phyloP scores from a whole-genome alignment of 1,140 invertebrate genomes.

The Lordiphosa clarofinis region DNA sequence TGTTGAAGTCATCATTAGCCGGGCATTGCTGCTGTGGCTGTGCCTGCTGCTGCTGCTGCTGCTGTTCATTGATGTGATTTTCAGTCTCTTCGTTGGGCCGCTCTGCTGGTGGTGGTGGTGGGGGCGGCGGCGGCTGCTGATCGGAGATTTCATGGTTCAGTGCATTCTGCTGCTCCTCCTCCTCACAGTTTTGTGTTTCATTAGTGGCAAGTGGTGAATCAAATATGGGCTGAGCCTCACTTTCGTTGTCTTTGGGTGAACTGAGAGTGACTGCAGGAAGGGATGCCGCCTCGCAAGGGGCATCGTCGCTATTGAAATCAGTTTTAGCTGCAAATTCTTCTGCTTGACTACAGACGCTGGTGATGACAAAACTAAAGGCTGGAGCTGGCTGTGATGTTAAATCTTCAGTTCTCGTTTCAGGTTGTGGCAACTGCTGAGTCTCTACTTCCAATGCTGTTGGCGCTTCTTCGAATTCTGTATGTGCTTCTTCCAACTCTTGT shows the following conservation, averaged over 20 bases:
- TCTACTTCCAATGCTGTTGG: no score
- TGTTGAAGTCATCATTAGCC: conserved; percentile 56
- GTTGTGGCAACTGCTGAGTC: not conserved
- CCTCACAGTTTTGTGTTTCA: conserved; percentile 35
- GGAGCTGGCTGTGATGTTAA: not conserved
- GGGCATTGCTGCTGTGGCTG: conserved; percentile 20
- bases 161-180: conserved; percentile 70
- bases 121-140: conserved; percentile 17
- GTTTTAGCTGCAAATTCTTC: conserved; percentile 2
- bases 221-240: conserved; percentile 26
- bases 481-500: no score
- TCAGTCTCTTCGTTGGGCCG: conserved; percentile 67
- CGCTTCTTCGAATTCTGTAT: no score
- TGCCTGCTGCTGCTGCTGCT: conserved; percentile 27
- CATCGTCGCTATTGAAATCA: not conserved
- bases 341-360: conserved; percentile 53
- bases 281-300: not conserved
- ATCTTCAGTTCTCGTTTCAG: not conserved
- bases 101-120: not conserved
- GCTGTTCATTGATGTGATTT: conserved; percentile 67
- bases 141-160: conserved; percentile 61
- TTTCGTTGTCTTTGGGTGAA: conserved; percentile 48
- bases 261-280: conserved; percentile 20
- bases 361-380: conserved; percentile 53
- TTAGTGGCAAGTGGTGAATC: not conserved